These are phyloP conservation scores for Heteronetta atricapilla DNA, from an alignment of 2,113 vertebrate genomes.

Conservation along the genomic window DNA sequence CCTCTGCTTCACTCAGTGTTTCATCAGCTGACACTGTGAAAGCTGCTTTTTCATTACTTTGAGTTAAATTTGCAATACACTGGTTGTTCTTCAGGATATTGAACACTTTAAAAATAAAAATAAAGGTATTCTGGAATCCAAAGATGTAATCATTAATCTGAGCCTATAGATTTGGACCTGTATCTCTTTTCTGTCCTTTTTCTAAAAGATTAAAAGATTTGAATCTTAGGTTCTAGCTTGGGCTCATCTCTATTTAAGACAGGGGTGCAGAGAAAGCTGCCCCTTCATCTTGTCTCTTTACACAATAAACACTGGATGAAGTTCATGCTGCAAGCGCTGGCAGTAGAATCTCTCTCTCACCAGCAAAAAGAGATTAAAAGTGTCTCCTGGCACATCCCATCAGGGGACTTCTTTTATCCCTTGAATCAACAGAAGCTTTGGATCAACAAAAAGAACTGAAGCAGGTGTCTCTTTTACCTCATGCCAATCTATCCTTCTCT, in stretches of 20 bases:
- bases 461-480: constrained; percentile 39
- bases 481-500: background rate
- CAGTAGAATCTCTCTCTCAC: background rate
- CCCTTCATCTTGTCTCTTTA: constrained; percentile 4
- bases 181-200: background rate
- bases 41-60: background rate
- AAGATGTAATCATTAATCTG: background rate
- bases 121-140: background rate
- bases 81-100: background rate
- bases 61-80: background rate
- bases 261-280: background rate
- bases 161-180: background rate
- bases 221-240: background rate
- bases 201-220: background rate
- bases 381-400: constrained; percentile 34
- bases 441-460: constrained; percentile 26
- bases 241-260: background rate
- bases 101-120: background rate
- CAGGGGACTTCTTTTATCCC: constrained; percentile 36
- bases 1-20: background rate
- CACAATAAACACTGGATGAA: constrained; percentile 26
- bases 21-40: background rate
- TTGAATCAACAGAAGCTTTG: constrained; percentile 48
- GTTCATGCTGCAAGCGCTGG: background rate
- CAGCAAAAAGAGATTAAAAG: constrained; percentile 49